These are phyloP conservation scores for Steinernema scapterisci DNA, from an alignment of 2,888 invertebrate genomes.

Conservation along the genomic window DNA sequence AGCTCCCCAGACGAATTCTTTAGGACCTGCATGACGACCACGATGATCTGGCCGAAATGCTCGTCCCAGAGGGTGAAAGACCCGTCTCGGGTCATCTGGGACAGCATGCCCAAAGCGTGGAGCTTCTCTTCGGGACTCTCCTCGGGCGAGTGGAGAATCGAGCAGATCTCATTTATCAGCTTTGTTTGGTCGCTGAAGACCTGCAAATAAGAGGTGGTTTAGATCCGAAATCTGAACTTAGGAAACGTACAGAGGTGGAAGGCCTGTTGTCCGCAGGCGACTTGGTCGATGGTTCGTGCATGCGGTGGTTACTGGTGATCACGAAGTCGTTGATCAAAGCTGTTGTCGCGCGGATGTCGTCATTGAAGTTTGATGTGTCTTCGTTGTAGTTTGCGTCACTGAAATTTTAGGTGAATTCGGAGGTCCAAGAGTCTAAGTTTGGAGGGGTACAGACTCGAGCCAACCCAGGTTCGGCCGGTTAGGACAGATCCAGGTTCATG, in stretches of 20 bases:
- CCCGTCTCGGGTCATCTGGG: slow-evolving; percentile 70
- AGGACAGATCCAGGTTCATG: no score
- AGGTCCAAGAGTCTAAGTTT: no score
- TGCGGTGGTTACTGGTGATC: neutral
- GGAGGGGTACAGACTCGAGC: no score
- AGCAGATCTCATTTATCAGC: slow-evolving; percentile 28
- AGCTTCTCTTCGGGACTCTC: slow-evolving; percentile 33
- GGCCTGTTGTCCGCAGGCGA: no score
- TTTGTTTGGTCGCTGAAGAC: slow-evolving; percentile 29
- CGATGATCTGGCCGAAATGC: slow-evolving; percentile 73
- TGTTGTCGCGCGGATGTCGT: slow-evolving; percentile 11
- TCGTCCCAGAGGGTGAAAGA: slow-evolving; percentile 71
- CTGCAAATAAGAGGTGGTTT: no score
- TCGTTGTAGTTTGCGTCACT: no score
- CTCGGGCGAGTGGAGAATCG: neutral
- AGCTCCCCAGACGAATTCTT: slow-evolving; percentile 64
- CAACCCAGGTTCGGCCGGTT: no score
- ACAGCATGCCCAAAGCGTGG: slow-evolving; percentile 68
- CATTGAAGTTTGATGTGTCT: slow-evolving; percentile 11
- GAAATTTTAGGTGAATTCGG: no score
- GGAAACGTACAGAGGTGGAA: neutral
- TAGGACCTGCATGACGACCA: slow-evolving; percentile 71
- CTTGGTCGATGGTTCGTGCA: no score
- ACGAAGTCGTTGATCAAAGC: slow-evolving; percentile 12
- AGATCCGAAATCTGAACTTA: no score